These are phyloP conservation scores for Ivindomyrus marchei DNA, from an alignment of 2,113 vertebrate genomes.

Conservation along the genomic window DNA sequence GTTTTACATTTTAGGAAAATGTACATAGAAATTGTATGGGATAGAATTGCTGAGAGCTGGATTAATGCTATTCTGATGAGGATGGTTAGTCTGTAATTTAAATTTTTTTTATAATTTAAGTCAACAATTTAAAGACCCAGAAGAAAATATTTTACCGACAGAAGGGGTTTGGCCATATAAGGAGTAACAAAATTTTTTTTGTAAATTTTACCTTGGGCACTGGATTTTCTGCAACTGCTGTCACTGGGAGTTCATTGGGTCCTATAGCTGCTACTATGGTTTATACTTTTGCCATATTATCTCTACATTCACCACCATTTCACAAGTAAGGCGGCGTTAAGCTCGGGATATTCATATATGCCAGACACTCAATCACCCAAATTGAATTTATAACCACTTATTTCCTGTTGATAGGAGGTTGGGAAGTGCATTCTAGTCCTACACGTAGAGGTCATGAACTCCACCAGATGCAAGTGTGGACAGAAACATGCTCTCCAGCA, in stretches of 20 bases:
- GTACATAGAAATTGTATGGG: not conserved
- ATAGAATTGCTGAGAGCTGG: not conserved
- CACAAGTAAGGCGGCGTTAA: not conserved
- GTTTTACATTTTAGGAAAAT: slow-evolving; percentile 13
- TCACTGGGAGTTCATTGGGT: not conserved
- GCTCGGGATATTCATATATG: not conserved
- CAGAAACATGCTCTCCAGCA: not conserved
- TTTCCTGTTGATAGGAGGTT: not conserved
- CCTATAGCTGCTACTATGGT: not conserved
- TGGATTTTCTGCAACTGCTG: not conserved
- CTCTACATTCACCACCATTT: not conserved
- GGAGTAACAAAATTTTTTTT: not conserved
- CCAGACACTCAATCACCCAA: not conserved
- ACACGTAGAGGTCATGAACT: not conserved
- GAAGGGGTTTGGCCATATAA: not conserved
- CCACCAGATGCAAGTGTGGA: not conserved
- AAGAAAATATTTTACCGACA: not conserved
- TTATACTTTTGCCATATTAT: not conserved
- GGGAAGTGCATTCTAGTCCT: not conserved
- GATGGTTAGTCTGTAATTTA: not conserved
- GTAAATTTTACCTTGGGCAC: not conserved
- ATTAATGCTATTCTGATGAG: not conserved
- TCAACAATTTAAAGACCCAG: not conserved
- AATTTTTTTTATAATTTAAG: too few relatives aligned
- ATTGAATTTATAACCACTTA: not conserved